Evolutionary conservation across 2,888 invertebrate genomes (phyloP).

Genomic region (Agriopis marginaria): DNA sequence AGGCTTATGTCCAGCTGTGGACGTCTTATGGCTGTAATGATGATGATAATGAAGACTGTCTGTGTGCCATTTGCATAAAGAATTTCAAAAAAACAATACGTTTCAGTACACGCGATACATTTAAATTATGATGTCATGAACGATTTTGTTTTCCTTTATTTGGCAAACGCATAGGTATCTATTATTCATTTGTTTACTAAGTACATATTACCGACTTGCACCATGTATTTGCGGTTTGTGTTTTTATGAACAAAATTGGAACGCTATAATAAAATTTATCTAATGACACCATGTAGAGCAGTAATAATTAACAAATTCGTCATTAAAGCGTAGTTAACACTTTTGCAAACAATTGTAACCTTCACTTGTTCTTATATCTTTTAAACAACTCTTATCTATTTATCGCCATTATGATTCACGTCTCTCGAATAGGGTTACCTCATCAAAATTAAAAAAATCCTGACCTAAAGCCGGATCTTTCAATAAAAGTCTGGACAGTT

Average conservation of each 20-base stretch:
- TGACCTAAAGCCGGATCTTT: no score
- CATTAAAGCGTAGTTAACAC: constrained; percentile 1
- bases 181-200: background rate
- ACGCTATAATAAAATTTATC: background rate
- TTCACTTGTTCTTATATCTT: constrained; percentile 11
- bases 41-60: no score
- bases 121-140: background rate
- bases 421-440: background rate
- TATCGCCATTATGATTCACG: constrained; percentile 10
- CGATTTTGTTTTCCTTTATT: background rate
- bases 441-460: no score
- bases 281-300: background rate
- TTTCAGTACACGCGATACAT: no score
- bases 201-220: no score
- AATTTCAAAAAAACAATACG: no score
- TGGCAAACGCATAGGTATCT: background rate
- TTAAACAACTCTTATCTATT: background rate
- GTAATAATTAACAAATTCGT: background rate
- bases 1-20: no score
- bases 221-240: background rate
- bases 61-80: no score
- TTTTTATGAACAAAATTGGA: background rate
- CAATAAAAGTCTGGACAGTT: no score
- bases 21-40: no score
- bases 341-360: constrained; percentile 28